Conservation (phyloP, 2,113 vertebrate species). For the Notarius lentiginosus region DNA sequence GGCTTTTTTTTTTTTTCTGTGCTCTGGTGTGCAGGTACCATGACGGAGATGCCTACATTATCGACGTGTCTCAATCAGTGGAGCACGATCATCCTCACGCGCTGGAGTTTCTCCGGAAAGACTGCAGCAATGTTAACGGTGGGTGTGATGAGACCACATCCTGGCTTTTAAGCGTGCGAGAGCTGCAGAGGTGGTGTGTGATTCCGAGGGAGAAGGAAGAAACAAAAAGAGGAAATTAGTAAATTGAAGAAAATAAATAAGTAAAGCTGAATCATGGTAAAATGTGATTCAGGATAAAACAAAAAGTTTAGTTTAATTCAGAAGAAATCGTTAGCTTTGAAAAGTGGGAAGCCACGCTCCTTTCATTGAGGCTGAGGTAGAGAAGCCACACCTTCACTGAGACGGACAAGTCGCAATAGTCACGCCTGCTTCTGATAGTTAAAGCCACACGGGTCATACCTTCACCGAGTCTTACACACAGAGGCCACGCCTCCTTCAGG, state of each 20-base stretch:
- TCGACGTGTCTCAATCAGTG: slow-evolving; percentile 94
- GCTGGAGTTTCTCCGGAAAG: slow-evolving; percentile 92
- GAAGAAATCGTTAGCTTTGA: background rate
- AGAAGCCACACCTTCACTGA: background rate
- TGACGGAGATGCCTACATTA: slow-evolving; percentile 81
- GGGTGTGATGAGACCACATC: slow-evolving; percentile 40
- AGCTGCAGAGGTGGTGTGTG: background rate
- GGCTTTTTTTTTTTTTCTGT: background rate
- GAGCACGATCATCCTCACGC: slow-evolving; percentile 95
- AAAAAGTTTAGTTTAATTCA: background rate
- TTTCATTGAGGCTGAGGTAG: background rate
- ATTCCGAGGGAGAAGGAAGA: background rate
- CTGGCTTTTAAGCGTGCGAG: background rate
- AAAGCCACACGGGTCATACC: background rate
- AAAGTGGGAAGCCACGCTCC: background rate
- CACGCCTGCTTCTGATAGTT: too few species aligned
- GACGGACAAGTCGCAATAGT: background rate
- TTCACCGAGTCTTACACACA: background rate
- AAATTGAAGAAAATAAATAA: background rate
- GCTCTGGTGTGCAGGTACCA: slow-evolving; percentile 76
- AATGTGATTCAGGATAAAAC: background rate
- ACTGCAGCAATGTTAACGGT: slow-evolving; percentile 92
- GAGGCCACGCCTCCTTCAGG: background rate
- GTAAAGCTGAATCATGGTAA: background rate
- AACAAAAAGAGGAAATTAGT: background rate